Evolutionary conservation across 2,888 invertebrate species (phyloP).

Genomic region (Dusona sp.): DNA sequence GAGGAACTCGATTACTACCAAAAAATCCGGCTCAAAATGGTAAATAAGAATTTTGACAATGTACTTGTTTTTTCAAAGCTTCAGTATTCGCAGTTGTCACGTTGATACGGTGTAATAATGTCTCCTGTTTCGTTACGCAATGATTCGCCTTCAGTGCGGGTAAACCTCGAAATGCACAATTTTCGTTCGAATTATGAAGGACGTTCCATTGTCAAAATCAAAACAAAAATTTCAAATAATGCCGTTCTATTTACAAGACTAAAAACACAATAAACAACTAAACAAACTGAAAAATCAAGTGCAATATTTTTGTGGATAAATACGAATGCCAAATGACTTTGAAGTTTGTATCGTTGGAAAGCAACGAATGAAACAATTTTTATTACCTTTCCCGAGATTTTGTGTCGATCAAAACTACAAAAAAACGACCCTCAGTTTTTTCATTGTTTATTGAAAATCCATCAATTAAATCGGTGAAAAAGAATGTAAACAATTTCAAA

Average conservation of each 20-base stretch:
- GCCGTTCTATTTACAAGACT: not conserved
- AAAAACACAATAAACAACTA: not conserved
- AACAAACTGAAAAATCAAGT: not conserved
- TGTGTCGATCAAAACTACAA: no score
- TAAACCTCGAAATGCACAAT: conserved; percentile 13
- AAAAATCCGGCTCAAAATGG: conserved; percentile 79
- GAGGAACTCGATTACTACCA: conserved; percentile 76
- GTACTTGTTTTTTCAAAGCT: conserved; percentile 77
- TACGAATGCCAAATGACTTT: not conserved
- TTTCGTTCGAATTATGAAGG: conserved; percentile 38
- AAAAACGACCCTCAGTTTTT: no score
- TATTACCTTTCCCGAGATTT: no score
- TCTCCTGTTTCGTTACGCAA: conserved; percentile 66
- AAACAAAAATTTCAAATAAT: conserved; percentile 12
- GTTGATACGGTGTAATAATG: not conserved
- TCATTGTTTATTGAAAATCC: no score
- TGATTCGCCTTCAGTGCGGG: conserved; percentile 2
- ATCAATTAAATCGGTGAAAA: no score
- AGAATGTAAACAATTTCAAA: not conserved
- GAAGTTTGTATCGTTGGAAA: not conserved
- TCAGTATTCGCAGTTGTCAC: conserved; percentile 50
- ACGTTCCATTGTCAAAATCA: conserved; percentile 30
- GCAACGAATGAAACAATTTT: not conserved
- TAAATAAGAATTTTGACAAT: conserved; percentile 73
- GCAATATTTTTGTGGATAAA: not conserved